Percentiles rank a stretch among this genome's conserved stretches.
Conservation (phyloP, 2,797 vertebrate genomes). For the Parauchenoglanis punctatus region DNA sequence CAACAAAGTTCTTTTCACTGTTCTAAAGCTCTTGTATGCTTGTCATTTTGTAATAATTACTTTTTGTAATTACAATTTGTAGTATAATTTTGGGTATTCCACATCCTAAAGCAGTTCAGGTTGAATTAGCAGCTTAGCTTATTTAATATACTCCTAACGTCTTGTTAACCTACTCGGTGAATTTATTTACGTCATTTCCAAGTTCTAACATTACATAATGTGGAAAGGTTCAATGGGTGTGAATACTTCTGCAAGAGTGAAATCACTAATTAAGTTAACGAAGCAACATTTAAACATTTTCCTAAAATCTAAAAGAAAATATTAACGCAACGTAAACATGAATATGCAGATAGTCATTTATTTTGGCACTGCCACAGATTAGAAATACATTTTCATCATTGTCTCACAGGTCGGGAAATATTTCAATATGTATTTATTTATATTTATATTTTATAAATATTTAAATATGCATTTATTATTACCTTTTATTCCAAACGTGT, state of each 20-base stretch:
- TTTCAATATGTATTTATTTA: background rate
- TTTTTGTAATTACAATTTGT: background rate
- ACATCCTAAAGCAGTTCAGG: background rate
- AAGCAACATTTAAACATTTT: background rate
- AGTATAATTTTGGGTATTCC: background rate
- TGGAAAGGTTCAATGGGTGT: no score
- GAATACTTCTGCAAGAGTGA: background rate
- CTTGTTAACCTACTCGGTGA: background rate
- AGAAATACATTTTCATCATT: background rate
- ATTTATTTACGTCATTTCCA: background rate
- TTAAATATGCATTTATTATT: no score
- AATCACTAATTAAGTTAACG: background rate
- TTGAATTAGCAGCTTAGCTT: background rate
- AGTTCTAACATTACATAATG: background rate
- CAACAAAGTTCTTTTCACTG: background rate
- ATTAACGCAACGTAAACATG: background rate
- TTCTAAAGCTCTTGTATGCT: background rate
- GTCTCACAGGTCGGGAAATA: background rate
- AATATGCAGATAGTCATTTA: background rate
- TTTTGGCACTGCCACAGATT: background rate
- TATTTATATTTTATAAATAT: no score
- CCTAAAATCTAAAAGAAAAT: background rate
- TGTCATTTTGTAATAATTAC: background rate
- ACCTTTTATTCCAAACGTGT: no score
- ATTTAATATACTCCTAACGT: background rate